Base-by-base conservation (phyloP, 2,113 vertebrate species). In the Helogale parvula region DNA sequence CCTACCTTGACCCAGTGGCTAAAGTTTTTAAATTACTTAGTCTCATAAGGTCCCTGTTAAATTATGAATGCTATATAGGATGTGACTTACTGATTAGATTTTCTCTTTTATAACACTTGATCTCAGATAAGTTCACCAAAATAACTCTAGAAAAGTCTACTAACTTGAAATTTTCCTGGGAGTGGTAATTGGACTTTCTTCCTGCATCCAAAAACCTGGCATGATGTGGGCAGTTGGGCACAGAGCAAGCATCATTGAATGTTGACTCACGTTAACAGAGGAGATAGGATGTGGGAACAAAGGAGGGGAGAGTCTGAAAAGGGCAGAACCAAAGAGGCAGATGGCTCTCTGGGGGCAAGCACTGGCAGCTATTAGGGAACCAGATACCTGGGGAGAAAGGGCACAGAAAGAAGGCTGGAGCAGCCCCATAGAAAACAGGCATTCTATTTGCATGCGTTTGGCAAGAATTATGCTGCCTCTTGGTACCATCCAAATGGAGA, bases 91-190 rank as follows among this genome's bases (percentile, higher is more conserved):
- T 52, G 68, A 82, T n/a, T 88, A 81, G n/a, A 65, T 12, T 89
- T 94, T 54, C 60, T 72, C 66, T 93, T 68, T 76, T 4, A 27
- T 74, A 80, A 72, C 7, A 50, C 7, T 92, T 92, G 29, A 60
- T 74, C 68, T 84, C 77, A 82, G 92, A 33, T 91, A 77, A 85
- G 45, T 66, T 79, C 89, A 50, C 89, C n/a, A 47, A 38, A 47
- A 76, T 87, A 87, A 33, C 10, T 89, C 21, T 84, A 95, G 87
- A 87, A 92, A 87, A 89, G 79, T 35, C 68, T 31, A 90, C 57
- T 25, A 72, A 52, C 11, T 83, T 65, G 27, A 95, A 27, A 57
- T 57, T 91, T 88, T 90, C 41, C 33, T 90, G 27, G 83, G 27
- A 60, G 41, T 23, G 68, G 14, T 27, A 76, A 79, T 60, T 69